These are phyloP conservation scores for Lonchura striata DNA, from an alignment of 2,113 vertebrate genomes.

Conservation along the genomic window DNA sequence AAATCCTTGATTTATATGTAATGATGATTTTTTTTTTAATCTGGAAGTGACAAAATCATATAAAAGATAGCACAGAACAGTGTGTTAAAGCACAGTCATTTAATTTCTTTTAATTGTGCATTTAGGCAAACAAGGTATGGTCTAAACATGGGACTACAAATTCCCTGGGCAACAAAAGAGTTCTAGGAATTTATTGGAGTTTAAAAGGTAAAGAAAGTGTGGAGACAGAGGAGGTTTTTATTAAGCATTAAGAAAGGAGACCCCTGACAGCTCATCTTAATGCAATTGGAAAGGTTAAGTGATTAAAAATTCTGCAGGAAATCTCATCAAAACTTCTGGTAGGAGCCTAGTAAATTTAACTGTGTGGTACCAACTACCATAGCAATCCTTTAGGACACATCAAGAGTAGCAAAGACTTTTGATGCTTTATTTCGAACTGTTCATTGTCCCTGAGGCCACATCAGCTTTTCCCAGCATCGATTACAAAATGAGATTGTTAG, in stretches of 20 bases:
- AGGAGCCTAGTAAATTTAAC: constrained; percentile 9
- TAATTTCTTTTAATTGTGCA: not conserved
- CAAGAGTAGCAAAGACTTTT: not conserved
- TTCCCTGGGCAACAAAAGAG: not conserved
- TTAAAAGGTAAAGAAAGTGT: not conserved
- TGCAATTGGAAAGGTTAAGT: constrained; percentile 20
- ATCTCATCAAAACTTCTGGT: not conserved
- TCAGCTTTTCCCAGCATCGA: not conserved
- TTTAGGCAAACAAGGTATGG: not conserved
- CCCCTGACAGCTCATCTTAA: constrained; percentile 19
- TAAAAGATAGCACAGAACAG: not conserved
- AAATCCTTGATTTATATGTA: not conserved
- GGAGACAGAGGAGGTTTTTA: not conserved
- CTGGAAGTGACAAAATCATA: not conserved
- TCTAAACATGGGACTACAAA: not conserved
- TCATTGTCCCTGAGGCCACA: constrained; percentile 29
- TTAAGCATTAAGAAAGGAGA: not conserved
- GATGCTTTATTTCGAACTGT: not conserved
- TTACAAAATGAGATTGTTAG: constrained; percentile 32
- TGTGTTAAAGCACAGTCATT: not conserved
- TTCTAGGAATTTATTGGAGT: not conserved
- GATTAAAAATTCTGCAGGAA: constrained; percentile 24
- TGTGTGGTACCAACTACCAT: not conserved
- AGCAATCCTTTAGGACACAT: constrained; percentile 7
- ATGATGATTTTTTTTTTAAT: not conserved